phyloP scores from a whole-genome alignment of 1,140 invertebrate species.

The Ceratoteleas bidentatus region DNA sequence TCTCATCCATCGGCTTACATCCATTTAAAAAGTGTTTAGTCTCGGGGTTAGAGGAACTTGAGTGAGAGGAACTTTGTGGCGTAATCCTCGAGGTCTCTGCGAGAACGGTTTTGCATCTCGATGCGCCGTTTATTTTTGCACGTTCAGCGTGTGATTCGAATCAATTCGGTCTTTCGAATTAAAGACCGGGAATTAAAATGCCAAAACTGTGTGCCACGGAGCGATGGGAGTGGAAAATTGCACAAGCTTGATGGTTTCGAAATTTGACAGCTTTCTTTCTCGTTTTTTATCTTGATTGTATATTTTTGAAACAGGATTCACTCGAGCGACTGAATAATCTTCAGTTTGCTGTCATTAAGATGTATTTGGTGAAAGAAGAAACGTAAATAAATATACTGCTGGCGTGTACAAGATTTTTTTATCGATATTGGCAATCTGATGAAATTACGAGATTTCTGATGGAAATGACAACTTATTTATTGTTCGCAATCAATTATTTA shows the following conservation, averaged over 20 bases:
- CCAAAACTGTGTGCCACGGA: conserved; percentile 4
- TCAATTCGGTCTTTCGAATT: conserved; percentile 17
- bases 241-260: conserved; percentile 7
- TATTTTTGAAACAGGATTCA: neutral
- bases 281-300: conserved; percentile 16
- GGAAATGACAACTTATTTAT: too few relatives aligned
- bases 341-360: too few relatives aligned
- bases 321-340: too few relatives aligned
- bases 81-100: conserved; percentile 48
- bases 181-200: conserved; percentile 30
- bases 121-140: conserved; percentile 53
- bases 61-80: conserved; percentile 64
- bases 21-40: conserved; percentile 1
- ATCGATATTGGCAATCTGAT: too few relatives aligned
- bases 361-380: too few relatives aligned
- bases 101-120: conserved; percentile 34
- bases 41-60: conserved; percentile 44
- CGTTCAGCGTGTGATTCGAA: conserved; percentile 36
- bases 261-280: conserved; percentile 12
- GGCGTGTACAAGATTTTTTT: neutral
- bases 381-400: neutral
- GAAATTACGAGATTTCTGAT: too few relatives aligned
- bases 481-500: too few relatives aligned
- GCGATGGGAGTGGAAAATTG: conserved; percentile 14
- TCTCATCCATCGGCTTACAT: neutral